Evolutionary conservation across 2,113 vertebrate genomes (phyloP).

Genomic region (Petaurus breviceps): DNA sequence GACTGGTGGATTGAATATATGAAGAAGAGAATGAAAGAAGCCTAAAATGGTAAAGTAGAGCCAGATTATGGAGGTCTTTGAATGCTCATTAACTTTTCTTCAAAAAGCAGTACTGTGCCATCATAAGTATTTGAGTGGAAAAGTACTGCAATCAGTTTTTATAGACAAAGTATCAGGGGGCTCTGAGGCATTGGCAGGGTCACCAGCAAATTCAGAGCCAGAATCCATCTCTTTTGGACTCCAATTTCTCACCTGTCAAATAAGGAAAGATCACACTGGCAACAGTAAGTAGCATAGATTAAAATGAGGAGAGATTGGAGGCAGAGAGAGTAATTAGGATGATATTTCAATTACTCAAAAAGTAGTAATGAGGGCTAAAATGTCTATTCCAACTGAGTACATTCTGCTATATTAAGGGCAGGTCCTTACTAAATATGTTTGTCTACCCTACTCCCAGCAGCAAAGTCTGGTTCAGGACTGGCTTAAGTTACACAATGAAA

Average conservation of each 20-base stretch:
- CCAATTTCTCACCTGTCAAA: neutral
- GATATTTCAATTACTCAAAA: slow-evolving; percentile 3
- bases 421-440: slow-evolving; percentile 27
- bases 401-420: neutral
- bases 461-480: neutral
- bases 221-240: neutral
- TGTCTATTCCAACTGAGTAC: neutral
- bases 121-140: neutral
- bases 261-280: neutral
- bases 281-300: neutral
- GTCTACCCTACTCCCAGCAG: neutral
- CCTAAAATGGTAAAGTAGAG: neutral
- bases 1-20: neutral
- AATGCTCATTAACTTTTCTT: neutral
- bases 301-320: neutral
- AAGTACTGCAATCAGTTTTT: neutral
- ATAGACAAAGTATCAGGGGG: neutral
- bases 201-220: neutral
- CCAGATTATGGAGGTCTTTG: neutral
- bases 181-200: neutral
- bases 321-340: neutral
- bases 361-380: neutral
- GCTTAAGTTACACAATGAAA: neutral
- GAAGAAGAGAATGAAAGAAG: neutral
- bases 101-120: neutral